Base-by-base conservation (phyloP, 2,797 vertebrate genomes). In the Scolopax bukidnonensis region DNA sequence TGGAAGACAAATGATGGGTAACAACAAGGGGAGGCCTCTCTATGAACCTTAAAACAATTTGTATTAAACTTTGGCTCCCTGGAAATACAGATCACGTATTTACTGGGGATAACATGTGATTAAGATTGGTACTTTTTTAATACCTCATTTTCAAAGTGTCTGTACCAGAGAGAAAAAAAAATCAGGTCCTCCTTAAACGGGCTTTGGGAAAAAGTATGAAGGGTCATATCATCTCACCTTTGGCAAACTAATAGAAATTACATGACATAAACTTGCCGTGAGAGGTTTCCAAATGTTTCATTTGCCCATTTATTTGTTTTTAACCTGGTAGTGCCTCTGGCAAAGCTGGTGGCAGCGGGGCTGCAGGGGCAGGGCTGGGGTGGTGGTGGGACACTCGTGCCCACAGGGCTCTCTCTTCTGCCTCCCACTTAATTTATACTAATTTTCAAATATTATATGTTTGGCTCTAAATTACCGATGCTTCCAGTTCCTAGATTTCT, bases 231-330 rank as follows among this genome's bases (percentile, higher is more conserved):
- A 25, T n/a, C 57, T 60, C 33, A 23, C 51, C 40, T 81, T 73
- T 12, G 40, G 27, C 9, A 50, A 45, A 61, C 2, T 15, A n/a
- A 17, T 24, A 16, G 3, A 36, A 51, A 45, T 1, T 13, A 6
- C 32, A 12, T 0, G 47, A 28, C 20, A 28, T 0, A 7, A 74
- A 30, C 54, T 61, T 25, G 14, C 30, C 33, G 5, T 1, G 51
- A 53, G 53, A 36, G 21, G 4, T 4, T 36, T 54, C 50, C 3
- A 40, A 70, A 19, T 0, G 5, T 11, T 64, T 7, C 5, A 23
- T 63, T 57, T 45, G 30, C 38, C 24, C 27, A 8, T 40, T 33
- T 33, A 1, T 28, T 54, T 27, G 36, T 5, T 56, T 56, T 47
- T 27, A 53, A 24, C 15, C 30, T 3, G 41, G 47, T 4, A 6